Base-by-base conservation (phyloP, 2,888 invertebrate genomes). In the Nomada ruficornis region DNA sequence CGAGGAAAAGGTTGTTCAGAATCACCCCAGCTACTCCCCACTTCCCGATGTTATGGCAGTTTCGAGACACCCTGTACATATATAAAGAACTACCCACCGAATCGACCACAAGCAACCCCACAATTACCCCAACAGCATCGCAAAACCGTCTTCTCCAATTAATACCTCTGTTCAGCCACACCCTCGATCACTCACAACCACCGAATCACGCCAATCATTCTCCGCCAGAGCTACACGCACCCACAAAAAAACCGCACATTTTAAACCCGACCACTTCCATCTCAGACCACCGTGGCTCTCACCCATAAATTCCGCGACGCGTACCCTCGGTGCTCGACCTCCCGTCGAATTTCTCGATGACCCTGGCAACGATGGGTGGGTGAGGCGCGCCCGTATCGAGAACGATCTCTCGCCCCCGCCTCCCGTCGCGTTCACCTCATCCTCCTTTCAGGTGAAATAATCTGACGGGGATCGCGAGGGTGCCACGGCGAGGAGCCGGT, bases 271-370 rank as follows among this genome's bases (percentile, higher is more conserved):
- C 52, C n/a, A 23, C n/a, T 11, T 29, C 26, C 2, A 26, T 23
- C 44, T 10, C 20, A 15, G 72, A 60, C 65, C 67, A 54, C 36
- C 47, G 18, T 10, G 70, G 2, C 23, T 29, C 69, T 68, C 70
- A 62, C 7, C 54, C 52, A 67, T 80, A 74, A 75, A 80, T 80
- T 76, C 72, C 76, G 54, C 75, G 72, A 69, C 75, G 67, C 42
- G 63, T 23, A 68, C 64, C 64, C 73, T 18, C 54, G 55, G 29
- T 36, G 70, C 50, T 73, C 78, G 71, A 77, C 78, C 83, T 78
- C 68, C 83, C 72, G 71, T 76, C 62, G 82, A 88, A 84, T 82
- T 80, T 82, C 70, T 59, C 76, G 87, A 83, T 78, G 80, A 79
- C 77, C 68, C 82, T 47, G 65, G 65, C 67, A 10, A 20, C 76